Evolutionary conservation across 2,888 invertebrate species (phyloP).

Genomic region (Cylindroiulus punctatus): DNA sequence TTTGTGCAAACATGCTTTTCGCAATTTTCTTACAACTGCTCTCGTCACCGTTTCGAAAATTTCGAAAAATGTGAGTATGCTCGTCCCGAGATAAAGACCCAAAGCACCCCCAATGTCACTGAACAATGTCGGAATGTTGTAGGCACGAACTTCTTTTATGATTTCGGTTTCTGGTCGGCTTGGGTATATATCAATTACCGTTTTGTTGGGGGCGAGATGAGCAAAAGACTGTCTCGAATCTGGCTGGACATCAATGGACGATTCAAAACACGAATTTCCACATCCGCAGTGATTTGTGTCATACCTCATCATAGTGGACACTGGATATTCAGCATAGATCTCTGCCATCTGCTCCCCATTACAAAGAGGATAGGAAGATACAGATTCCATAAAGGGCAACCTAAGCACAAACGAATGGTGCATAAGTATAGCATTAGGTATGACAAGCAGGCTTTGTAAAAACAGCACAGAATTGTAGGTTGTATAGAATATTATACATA

Average conservation of each 20-base stretch:
- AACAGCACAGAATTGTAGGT: too few relatives aligned
- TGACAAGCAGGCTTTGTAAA: too few relatives aligned
- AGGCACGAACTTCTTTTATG: conserved; percentile 46
- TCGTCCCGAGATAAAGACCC: conserved; percentile 46
- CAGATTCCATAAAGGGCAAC: conserved; percentile 48
- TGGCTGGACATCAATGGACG: conserved; percentile 35
- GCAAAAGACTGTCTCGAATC: conserved; percentile 1
- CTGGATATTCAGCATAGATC: neutral
- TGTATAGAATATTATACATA: too few relatives aligned
- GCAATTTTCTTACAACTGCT: conserved; percentile 17
- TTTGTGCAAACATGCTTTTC: neutral
- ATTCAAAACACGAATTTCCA: conserved; percentile 14
- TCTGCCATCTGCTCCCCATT: neutral
- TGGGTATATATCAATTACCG: conserved; percentile 11
- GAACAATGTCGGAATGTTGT: conserved; percentile 27
- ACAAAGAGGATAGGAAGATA: neutral
- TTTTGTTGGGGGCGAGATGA: too few relatives aligned
- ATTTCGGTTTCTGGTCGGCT: conserved; percentile 42
- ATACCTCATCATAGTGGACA: neutral
- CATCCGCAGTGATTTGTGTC: conserved; percentile 28
- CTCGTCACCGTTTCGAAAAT: neutral
- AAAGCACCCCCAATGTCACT: conserved; percentile 55
- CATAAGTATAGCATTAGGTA: too few relatives aligned
- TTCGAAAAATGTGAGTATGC: conserved; percentile 52
- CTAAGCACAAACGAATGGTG: neutral